Base-by-base conservation (phyloP, 2,888 invertebrate genomes). In the Acanthosepion lycidas region DNA sequence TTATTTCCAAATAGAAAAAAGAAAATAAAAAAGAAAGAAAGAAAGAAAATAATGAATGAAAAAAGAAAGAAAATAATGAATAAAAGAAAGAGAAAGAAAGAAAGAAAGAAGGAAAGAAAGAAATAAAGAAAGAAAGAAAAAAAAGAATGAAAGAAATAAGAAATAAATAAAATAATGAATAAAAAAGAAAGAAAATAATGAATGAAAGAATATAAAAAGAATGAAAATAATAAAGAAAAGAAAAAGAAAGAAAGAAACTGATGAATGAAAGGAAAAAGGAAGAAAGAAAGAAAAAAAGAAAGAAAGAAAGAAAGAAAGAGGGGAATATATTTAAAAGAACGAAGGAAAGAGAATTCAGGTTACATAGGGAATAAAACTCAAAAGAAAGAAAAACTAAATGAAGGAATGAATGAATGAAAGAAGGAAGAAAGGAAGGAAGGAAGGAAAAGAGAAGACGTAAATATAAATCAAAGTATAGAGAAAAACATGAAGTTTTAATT, bases 321-420 rank as follows among this genome's bases (percentile, higher is more conserved):
- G 8, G 18, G 15, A 78, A 55, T 18, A 55, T 18, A 18, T 55
- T 12, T 0, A 9, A 8, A n/a, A 28, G 78, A 78, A 1, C 28
- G 6, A 78, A 3, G 15, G 28, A 28, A 28, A 78, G 78, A 78
- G n/a, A 8, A n/a, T 9, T 6, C 0, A 64, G 5, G 0, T 33
- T 0, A 33, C 33, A 33, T 33, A 12, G 26, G 9, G 4, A 6
- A 8, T 6, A 9, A 28, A 8, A 0, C 0, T 2, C 0, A 42
- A 28, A 64, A 28, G 6, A 6, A 28, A 6, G 28, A 64, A 64
- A 28, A 6, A 8, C 18, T 6, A 6, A 6, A 64, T 8, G 28
- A 28, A 28, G 0, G 20, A 59, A 20, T 20, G 59, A 20, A 20
- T 20, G 3, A 59, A 6, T 0, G 23, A 6, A 20, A 0, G 5